Percentiles rank a stretch among this genome's conserved stretches.
Conservation (phyloP, 2,797 vertebrate species). For the Gobionotothen gibberifrons region DNA sequence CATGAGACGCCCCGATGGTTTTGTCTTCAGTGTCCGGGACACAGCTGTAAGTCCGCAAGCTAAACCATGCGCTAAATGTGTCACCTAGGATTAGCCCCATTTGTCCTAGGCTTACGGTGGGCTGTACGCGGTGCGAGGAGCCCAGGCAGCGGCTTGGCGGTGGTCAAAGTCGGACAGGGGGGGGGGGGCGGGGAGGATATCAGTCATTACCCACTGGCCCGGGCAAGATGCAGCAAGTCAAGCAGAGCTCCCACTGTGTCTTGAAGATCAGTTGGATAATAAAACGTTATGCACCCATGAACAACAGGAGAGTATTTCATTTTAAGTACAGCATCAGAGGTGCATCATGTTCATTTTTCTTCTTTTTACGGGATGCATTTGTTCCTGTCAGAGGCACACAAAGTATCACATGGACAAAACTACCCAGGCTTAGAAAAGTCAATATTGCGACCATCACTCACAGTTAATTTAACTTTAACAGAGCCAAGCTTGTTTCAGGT, state of each 20-base stretch:
- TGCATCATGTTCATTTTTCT: not conserved
- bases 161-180: slow-evolving; percentile 48
- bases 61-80: slow-evolving; percentile 87
- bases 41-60: slow-evolving; percentile 86
- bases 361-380: slow-evolving; percentile 15
- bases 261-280: slow-evolving; percentile 65
- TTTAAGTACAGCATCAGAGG: slow-evolving; percentile 40
- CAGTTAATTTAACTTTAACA: not conserved
- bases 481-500: too few species aligned
- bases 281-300: slow-evolving; percentile 54
- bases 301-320: slow-evolving; percentile 49
- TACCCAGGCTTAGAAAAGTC: not conserved
- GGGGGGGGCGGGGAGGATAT: slow-evolving; percentile 50
- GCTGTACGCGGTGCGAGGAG: slow-evolving; percentile 43
- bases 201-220: slow-evolving; percentile 70
- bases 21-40: slow-evolving; percentile 85
- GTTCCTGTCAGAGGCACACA: slow-evolving; percentile 21
- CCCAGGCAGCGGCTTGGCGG: slow-evolving; percentile 40
- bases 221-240: slow-evolving; percentile 71
- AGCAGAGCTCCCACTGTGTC: slow-evolving; percentile 65
- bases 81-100: slow-evolving; percentile 82
- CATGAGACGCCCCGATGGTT: slow-evolving; percentile 75
- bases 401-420: slow-evolving; percentile 11
- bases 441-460: slow-evolving; percentile 4
- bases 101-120: slow-evolving; percentile 60